phyloP scores from a whole-genome alignment of 1,140 invertebrate genomes.

The Eubasilissa regina region DNA sequence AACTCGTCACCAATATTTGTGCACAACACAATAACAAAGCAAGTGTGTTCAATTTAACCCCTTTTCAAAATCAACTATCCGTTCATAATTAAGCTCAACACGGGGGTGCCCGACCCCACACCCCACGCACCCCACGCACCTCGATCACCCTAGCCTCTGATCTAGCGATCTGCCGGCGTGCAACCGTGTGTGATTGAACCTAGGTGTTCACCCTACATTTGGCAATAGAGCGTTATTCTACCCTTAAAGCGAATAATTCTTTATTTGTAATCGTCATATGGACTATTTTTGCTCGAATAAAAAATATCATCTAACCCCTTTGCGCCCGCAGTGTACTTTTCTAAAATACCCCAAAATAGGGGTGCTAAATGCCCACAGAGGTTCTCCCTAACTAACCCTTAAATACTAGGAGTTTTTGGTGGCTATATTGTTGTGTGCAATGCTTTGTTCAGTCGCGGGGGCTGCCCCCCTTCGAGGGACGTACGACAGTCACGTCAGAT shows the following conservation, averaged over 20 bases:
- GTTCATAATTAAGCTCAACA: slow-evolving; percentile 61
- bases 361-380: slow-evolving; percentile 61
- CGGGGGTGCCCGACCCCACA: slow-evolving; percentile 20
- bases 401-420: slow-evolving; percentile 59
- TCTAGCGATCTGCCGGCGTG: slow-evolving; percentile 35
- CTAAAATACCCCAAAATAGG: slow-evolving; percentile 50
- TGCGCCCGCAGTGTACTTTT: slow-evolving; percentile 33
- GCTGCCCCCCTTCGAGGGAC: slow-evolving; percentile 48
- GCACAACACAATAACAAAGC: slow-evolving; percentile 54
- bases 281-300: not conserved
- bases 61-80: slow-evolving; percentile 60
- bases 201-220: slow-evolving; percentile 51
- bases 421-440: slow-evolving; percentile 57
- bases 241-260: not conserved
- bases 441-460: slow-evolving; percentile 46
- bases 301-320: slow-evolving; percentile 34
- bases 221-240: slow-evolving; percentile 42
- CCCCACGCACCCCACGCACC: slow-evolving; percentile 18
- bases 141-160: slow-evolving; percentile 36
- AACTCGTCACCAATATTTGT: slow-evolving; percentile 49
- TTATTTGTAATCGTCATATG: not conserved
- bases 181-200: slow-evolving; percentile 60
- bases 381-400: slow-evolving; percentile 60
- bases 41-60: slow-evolving; percentile 60
- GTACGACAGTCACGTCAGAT: slow-evolving; percentile 51